phyloP scores from a whole-genome alignment of 2,113 vertebrate species.

The Hippolais icterina region DNA sequence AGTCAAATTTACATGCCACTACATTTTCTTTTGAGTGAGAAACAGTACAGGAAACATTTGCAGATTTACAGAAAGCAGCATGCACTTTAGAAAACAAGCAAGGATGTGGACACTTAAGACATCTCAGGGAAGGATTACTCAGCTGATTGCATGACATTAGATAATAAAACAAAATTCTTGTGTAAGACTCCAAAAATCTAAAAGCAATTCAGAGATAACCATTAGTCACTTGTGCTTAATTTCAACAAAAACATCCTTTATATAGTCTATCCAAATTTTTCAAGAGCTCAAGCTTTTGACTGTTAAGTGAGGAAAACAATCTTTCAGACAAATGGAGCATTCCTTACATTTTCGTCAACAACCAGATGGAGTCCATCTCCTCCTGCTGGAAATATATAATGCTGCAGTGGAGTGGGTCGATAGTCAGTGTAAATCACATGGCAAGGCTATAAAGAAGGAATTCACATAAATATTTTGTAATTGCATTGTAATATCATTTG shows the following conservation, averaged over 20 bases:
- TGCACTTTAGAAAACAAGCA: not conserved
- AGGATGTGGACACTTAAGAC: not conserved
- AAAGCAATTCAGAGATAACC: not conserved
- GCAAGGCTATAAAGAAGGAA: slow-evolving; percentile 81
- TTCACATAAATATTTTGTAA: not conserved
- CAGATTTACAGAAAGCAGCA: not conserved
- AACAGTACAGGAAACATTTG: not conserved
- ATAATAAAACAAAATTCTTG: not conserved
- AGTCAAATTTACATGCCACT: not conserved
- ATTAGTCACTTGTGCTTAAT: not conserved
- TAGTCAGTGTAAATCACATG: slow-evolving; percentile 98
- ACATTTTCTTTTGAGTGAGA: fast-evolving
- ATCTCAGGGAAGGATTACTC: not conserved
- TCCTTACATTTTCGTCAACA: slow-evolving; percentile 95
- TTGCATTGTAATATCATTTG: not conserved
- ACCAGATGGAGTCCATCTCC: slow-evolving; percentile 97
- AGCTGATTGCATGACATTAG: not conserved
- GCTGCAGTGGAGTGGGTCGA: slow-evolving; percentile 94
- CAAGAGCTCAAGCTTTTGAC: not conserved
- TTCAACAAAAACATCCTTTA: not conserved
- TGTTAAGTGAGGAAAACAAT: not conserved
- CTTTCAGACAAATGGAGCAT: not conserved
- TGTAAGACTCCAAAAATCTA: not conserved
- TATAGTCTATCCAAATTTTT: not conserved
- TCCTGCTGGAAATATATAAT: slow-evolving; percentile 97